Conservation (phyloP, 2,888 invertebrate genomes). For the Orthosia gothica region DNA sequence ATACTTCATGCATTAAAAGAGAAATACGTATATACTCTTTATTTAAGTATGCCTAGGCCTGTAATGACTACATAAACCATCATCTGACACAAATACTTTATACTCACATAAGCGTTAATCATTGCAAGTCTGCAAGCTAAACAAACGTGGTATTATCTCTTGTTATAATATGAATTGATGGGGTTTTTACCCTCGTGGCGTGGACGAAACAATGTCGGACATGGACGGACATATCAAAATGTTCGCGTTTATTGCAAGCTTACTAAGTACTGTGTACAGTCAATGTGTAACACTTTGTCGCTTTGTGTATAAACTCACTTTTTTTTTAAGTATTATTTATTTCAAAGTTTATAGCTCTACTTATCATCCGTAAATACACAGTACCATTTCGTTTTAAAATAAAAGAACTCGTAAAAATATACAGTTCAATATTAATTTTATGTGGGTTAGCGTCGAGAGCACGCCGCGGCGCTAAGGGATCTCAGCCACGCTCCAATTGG, state of each 20-base stretch:
- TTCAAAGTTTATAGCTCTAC: neutral
- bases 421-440: slow-evolving; percentile 44
- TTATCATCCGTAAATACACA: neutral
- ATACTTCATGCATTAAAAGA: neutral
- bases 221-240: slow-evolving; percentile 6
- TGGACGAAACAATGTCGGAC: slow-evolving; percentile 5
- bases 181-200: slow-evolving; percentile 39
- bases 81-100: slow-evolving; percentile 4
- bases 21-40: too few species aligned
- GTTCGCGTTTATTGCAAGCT: slow-evolving; percentile 5
- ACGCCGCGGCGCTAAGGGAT: slow-evolving; percentile 48
- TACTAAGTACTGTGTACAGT: neutral
- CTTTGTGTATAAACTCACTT: neutral
- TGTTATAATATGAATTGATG: slow-evolving; percentile 54
- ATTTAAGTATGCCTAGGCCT: neutral
- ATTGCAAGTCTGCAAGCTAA: slow-evolving; percentile 27
- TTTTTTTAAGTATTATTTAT: neutral
- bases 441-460: slow-evolving; percentile 45
- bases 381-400: slow-evolving; percentile 5
- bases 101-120: slow-evolving; percentile 19
- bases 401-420: slow-evolving; percentile 20
- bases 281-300: neutral
- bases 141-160: slow-evolving; percentile 35
- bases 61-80: slow-evolving; percentile 5
- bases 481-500: slow-evolving; percentile 66